Base-by-base conservation (phyloP, 2,797 vertebrate genomes). In the Arremon aurantiirostris region DNA sequence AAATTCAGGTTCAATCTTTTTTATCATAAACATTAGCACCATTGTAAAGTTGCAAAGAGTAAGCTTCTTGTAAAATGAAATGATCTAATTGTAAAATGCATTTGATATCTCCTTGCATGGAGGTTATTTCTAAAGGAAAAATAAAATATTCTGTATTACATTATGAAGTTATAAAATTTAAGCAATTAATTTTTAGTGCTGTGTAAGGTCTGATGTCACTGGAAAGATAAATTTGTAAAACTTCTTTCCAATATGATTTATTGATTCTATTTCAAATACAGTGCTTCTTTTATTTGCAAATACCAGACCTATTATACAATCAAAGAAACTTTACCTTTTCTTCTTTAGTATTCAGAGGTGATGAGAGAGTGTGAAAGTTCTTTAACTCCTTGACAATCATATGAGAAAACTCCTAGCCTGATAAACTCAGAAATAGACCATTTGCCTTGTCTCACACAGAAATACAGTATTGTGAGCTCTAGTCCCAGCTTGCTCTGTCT, bases 1-100 rank as follows among this genome's bases (percentile, higher is more conserved):
- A 97, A 97, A 97, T 95, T 96, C 81, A 94, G 60, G 70, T 89
- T 96, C 34, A 82, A 47, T 92, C 66, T 94, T 93, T 90, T 82
- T 93, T 85, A 93, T 60, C 81, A 90, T 92, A 94, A 95, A 93
- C 26, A 94, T 89, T 92, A 95, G 75, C 69, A 92, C 78, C 75
- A 85, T 82, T 91, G 94, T 93, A 90, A 97, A 95, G 86, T 71
- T 89, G 42, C 50, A 89, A 88, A 87, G 81, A 94, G 49, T 82
- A 95, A 90, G 73, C 83, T 80, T 86, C 75, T 94, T 94, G 84
- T 86, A 97, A 96, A 97, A 95, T 82, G 24, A 94, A 94, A 95
- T 92, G 0, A 82, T 92, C 52, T 82, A 96, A 89, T 72, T 92
- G 60, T 95, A 96, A 96, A 97, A 93, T 26, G n/a, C 46, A 85